Conservation (phyloP, 2,113 vertebrate species). For the Glaucomys volans region DNA sequence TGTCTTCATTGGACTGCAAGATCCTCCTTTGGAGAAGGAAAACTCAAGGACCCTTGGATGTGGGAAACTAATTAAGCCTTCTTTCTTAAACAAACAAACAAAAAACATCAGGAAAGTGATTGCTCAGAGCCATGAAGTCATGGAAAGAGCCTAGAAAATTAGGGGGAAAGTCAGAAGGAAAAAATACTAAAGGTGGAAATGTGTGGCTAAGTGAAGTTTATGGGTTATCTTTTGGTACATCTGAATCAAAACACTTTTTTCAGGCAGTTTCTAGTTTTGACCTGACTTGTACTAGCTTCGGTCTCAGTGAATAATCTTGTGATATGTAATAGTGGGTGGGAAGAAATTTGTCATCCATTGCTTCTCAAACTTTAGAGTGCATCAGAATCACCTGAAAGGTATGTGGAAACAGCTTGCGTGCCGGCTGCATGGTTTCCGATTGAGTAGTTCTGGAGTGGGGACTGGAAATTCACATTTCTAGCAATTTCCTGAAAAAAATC, state of each 20-base stretch:
- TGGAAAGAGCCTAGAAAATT: slow-evolving; percentile 54
- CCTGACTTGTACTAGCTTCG: not conserved
- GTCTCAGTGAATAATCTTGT: not conserved
- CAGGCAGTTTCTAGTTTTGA: not conserved
- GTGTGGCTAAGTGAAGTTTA: not conserved
- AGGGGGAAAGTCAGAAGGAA: slow-evolving; percentile 18
- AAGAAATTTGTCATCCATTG: not conserved
- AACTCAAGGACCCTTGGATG: slow-evolving; percentile 27
- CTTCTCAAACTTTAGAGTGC: not conserved
- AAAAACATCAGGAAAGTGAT: not conserved
- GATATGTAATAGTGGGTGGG: not conserved
- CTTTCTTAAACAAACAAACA: not conserved
- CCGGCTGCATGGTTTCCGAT: not conserved
- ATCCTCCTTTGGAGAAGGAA: not conserved
- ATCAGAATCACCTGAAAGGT: not conserved
- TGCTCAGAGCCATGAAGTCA: not conserved
- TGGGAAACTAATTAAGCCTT: slow-evolving; percentile 44
- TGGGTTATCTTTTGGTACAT: not conserved
- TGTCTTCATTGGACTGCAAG: slow-evolving; percentile 6
- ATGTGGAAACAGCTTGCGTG: not conserved
- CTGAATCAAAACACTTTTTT: slow-evolving; percentile 43
- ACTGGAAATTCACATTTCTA: not conserved
- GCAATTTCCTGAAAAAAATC: not conserved
- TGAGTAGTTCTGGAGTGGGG: not conserved
- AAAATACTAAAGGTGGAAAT: slow-evolving; percentile 4